A percentile compares a stretch with the other conserved stretches of the same genome.
Evolutionary conservation across 1,140 invertebrate genomes (phyloP).

Genomic region (Nasonia longicornis): DNA sequence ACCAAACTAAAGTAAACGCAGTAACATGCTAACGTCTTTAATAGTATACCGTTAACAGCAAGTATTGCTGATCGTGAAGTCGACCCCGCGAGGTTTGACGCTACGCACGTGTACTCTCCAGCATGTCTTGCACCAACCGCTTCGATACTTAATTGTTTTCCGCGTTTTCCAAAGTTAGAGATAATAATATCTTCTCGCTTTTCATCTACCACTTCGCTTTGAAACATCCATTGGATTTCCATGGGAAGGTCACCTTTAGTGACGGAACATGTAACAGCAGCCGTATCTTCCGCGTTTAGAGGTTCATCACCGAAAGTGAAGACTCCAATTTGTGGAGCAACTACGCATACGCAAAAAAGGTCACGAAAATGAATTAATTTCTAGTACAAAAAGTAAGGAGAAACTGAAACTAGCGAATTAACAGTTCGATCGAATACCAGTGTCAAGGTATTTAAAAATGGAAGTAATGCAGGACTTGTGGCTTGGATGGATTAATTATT

Average conservation of each 20-base stretch:
- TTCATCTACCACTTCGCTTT: conserved; percentile 61
- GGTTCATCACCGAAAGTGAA: conserved; percentile 78
- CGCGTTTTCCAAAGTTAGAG: conserved; percentile 71
- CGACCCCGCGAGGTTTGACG: conserved; percentile 80
- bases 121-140: conserved; percentile 79
- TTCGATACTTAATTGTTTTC: conserved; percentile 76
- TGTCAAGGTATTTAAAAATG: not conserved
- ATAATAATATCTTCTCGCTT: conserved; percentile 62
- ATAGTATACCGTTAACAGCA: conserved; percentile 80
- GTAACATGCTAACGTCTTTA: not conserved
- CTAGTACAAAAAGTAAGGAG: conserved; percentile 54
- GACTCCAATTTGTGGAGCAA: conserved; percentile 76
- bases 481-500: not conserved
- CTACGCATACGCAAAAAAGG: conserved; percentile 53
- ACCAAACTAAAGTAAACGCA: not conserved
- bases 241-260: conserved; percentile 78
- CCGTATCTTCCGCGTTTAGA: conserved; percentile 79
- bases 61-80: conserved; percentile 77
- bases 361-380: not conserved
- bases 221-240: conserved; percentile 77
- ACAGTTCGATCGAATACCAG: not conserved
- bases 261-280: conserved; percentile 77
- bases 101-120: conserved; percentile 83
- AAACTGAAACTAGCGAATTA: conserved; percentile 22
- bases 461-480: not conserved